A percentile compares a stretch with the other conserved stretches of the same genome.
phyloP scores from a whole-genome alignment of 2,888 invertebrate species.

The Opisthograptis luteolata region DNA sequence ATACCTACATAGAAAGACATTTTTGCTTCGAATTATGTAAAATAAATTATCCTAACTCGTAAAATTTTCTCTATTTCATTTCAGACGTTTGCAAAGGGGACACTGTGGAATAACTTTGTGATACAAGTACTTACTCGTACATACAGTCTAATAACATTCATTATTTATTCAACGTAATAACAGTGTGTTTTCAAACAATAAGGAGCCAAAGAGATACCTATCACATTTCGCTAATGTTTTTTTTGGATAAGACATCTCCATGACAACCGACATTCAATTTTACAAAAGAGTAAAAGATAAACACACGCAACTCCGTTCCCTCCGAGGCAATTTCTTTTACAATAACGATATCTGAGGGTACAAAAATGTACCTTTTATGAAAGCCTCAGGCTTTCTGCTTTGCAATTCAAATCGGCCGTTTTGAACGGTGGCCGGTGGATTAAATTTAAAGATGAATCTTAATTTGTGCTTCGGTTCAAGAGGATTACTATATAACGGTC shows the following conservation, averaged over 20 bases:
- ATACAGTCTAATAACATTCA: background rate
- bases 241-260: background rate
- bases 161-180: conserved; percentile 10
- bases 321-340: conserved; percentile 49
- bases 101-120: background rate
- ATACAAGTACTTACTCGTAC: too few relatives aligned
- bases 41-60: background rate
- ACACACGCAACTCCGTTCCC: conserved; percentile 21
- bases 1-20: too few relatives aligned
- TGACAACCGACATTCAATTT: background rate
- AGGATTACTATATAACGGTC: conserved; percentile 24
- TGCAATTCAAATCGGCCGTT: conserved; percentile 56
- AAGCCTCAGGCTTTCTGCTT: conserved; percentile 45
- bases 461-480: conserved; percentile 43
- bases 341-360: conserved; percentile 50
- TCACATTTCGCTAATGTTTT: background rate
- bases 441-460: conserved; percentile 42
- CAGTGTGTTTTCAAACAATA: background rate
- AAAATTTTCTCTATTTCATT: background rate
- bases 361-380: conserved; percentile 44
- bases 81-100: background rate
- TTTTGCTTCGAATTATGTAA: too few relatives aligned
- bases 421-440: conserved; percentile 42
- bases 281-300: conserved; percentile 19
- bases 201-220: background rate